A percentile compares a stretch with the other conserved stretches of the same genome.
Evolutionary conservation across 1,140 invertebrate genomes (phyloP).

Genomic region (Drosophila pachea): DNA sequence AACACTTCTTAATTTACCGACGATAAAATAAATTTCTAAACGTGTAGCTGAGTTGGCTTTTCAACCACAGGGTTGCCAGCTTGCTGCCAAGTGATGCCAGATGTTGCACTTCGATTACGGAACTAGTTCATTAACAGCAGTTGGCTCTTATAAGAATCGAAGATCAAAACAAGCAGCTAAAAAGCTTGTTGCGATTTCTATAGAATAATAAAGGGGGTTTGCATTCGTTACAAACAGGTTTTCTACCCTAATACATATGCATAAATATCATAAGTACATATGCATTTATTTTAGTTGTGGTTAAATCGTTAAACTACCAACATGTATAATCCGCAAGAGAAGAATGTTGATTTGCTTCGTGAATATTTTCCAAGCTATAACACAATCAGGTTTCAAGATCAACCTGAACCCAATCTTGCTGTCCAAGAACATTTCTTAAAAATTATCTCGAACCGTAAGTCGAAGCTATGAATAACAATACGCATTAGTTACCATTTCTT

Average conservation of each 20-base stretch:
- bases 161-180: not conserved
- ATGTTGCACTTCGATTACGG: slow-evolving; percentile 3
- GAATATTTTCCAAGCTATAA: slow-evolving; percentile 62
- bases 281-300: not conserved
- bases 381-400: slow-evolving; percentile 48
- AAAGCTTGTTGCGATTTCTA: too few relatives aligned
- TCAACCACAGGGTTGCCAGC: slow-evolving; percentile 21
- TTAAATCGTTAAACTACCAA: not conserved
- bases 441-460: slow-evolving; percentile 47
- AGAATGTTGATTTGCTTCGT: slow-evolving; percentile 44
- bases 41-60: slow-evolving; percentile 65
- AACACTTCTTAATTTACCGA: slow-evolving; percentile 11
- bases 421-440: slow-evolving; percentile 45
- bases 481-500: not conserved
- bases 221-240: slow-evolving; percentile 4
- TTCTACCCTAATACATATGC: not conserved
- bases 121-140: not conserved
- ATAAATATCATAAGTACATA: not conserved
- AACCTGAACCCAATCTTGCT: slow-evolving; percentile 43
- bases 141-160: not conserved
- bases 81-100: not conserved
- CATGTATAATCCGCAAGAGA: slow-evolving; percentile 55
- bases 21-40: slow-evolving; percentile 29
- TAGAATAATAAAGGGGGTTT: too few relatives aligned
- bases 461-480: not conserved